phyloP scores from a whole-genome alignment of 2,888 invertebrate genomes.

The Phania funesta region DNA sequence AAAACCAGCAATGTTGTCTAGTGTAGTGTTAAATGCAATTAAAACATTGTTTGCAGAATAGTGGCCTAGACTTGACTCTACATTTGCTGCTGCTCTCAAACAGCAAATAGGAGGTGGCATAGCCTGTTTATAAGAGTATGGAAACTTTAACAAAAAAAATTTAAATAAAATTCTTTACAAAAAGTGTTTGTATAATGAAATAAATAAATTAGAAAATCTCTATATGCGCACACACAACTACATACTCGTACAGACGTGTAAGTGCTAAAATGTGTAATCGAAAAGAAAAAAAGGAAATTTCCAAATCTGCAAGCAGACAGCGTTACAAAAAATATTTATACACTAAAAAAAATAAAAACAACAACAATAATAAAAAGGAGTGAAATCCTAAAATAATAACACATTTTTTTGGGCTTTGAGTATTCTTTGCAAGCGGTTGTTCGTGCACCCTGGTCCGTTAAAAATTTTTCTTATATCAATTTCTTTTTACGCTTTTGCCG shows the following conservation, averaged over 20 bases:
- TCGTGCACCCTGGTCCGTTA: no score
- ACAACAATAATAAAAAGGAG: neutral
- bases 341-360: neutral
- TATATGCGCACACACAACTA: neutral
- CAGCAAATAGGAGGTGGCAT: slow-evolving; percentile 39
- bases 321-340: slow-evolving; percentile 51
- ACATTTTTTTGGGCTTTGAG: neutral
- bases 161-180: slow-evolving; percentile 17
- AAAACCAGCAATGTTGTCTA: slow-evolving; percentile 13
- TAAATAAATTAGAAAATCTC: slow-evolving; percentile 39
- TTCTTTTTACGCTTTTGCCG: no score
- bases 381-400: neutral
- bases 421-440: no score
- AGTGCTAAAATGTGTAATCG: slow-evolving; percentile 31
- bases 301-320: slow-evolving; percentile 52
- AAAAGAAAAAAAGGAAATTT: slow-evolving; percentile 45
- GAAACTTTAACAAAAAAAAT: neutral
- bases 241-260: neutral
- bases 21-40: slow-evolving; percentile 50
- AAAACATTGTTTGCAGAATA: slow-evolving; percentile 38
- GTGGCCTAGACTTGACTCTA: slow-evolving; percentile 40
- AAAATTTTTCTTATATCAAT: no score
- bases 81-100: neutral
- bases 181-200: slow-evolving; percentile 13
- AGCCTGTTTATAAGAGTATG: neutral